Evolutionary conservation across 2,797 vertebrate species (phyloP).

Genomic region (Euphonia xanthogaster): DNA sequence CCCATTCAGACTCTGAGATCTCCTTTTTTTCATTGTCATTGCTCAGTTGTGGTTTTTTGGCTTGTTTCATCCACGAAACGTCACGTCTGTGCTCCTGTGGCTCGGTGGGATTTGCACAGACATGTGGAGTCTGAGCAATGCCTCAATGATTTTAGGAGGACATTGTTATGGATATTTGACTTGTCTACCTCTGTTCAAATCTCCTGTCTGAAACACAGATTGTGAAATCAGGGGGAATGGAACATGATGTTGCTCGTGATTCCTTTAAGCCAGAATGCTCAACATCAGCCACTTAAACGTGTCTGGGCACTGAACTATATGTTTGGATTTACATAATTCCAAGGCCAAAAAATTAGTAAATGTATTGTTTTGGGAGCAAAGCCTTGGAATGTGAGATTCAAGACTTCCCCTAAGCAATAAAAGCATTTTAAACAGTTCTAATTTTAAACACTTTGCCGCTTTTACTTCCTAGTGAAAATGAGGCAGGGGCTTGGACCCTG

Average conservation of each 20-base stretch:
- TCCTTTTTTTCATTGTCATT: not conserved
- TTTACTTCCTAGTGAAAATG: not conserved
- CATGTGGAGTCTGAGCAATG: not conserved
- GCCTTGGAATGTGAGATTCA: not conserved
- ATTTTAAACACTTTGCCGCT: not conserved
- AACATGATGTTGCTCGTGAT: not conserved
- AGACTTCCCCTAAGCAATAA: not conserved
- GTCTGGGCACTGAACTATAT: not conserved
- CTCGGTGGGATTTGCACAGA: not conserved
- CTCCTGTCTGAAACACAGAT: not conserved
- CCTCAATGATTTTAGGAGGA: not conserved
- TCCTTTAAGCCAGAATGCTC: not conserved
- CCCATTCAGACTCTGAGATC: not conserved
- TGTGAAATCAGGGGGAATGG: not conserved
- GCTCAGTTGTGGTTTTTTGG: not conserved
- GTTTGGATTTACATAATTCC: not conserved
- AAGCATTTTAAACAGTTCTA: not conserved
- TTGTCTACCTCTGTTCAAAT: not conserved
- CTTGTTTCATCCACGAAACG: fast-evolving
- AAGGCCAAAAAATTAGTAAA: not conserved
- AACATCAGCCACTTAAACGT: not conserved
- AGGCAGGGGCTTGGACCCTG: not conserved
- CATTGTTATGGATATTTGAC: fast-evolving
- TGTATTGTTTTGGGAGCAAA: not conserved
- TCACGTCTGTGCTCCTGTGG: fast-evolving